Base-by-base conservation (phyloP, 2,797 vertebrate genomes). In the Selene dorsalis region DNA sequence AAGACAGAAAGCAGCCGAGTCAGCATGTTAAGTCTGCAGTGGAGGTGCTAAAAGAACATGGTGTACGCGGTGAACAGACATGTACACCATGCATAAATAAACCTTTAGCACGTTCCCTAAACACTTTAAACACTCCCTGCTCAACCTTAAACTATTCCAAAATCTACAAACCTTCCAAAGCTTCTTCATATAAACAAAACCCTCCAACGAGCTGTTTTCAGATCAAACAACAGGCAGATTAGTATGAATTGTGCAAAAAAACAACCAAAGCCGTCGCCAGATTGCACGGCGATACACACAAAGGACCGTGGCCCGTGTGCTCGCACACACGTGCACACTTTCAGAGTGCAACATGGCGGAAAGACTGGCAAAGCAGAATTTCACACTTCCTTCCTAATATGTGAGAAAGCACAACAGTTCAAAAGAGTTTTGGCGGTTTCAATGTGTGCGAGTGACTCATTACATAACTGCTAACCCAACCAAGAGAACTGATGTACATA, bases 351-450 rank as follows among this genome's bases (percentile, higher is more conserved):
- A 61, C 18, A 24, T 47, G 35, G 35, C 39, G 75, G 45, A 73
- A 56, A 18, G 35, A 58, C 39, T 57, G 35, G 30, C 70, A 22
- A 64, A 81, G 59, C 3, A 20, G 20, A 35, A 55, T 86, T 89
- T 86, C 68, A 69, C 76, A 80, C 73, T 86, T 87, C 79, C 87
- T 87, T 82, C 78, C 78, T 76, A 20, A 39, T 39, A 6, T 47
- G 78, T 45, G 32, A 75, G 45, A 73, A 60, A 77, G 35, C 41
- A n/a, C 30, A 12, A 73, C 52, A 1, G 9, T 70, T 80, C 20
- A 0, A 1, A 79, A 62, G 18, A 2, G 18, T 69, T 4, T 52
- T 30, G 7, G 50, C 43, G 38, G 17, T 50, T 55, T 75, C 4
- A 10, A 53, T 75, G n/a, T 70, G 13, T 28, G 26, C 66, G 11